Percentiles rank a stretch among this genome's conserved stretches.
These are phyloP conservation scores for Zaprionus davidi DNA, from an alignment of 1,140 invertebrate species.

Conservation along the genomic window DNA sequence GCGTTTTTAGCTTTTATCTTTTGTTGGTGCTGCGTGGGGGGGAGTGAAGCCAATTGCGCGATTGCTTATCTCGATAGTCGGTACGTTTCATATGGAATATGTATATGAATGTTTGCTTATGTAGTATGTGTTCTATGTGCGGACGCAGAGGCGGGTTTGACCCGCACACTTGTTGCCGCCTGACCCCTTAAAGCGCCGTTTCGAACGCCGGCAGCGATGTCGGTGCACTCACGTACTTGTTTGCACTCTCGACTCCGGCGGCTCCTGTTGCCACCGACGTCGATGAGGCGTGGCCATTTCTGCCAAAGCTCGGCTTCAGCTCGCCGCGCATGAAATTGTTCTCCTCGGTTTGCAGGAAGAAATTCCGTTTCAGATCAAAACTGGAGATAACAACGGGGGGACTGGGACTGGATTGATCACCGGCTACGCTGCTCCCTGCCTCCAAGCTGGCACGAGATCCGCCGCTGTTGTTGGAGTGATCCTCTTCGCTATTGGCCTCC, in stretches of 20 bases:
- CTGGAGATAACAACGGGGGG: slow-evolving; percentile 43
- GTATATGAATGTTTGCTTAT: slow-evolving; percentile 40
- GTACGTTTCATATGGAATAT: slow-evolving; percentile 73
- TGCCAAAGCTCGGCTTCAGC: slow-evolving; percentile 69
- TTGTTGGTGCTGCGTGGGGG: slow-evolving; percentile 12
- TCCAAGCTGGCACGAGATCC: slow-evolving; percentile 59
- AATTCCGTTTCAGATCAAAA: slow-evolving; percentile 80
- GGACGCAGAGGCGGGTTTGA: slow-evolving; percentile 52
- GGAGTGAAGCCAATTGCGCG: slow-evolving; percentile 39
- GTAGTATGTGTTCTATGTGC: background rate
- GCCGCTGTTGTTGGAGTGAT: slow-evolving; percentile 81
- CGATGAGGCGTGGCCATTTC: slow-evolving; percentile 24
- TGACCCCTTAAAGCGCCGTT: slow-evolving; percentile 66
- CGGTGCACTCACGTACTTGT: slow-evolving; percentile 56
- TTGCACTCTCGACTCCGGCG: slow-evolving; percentile 36
- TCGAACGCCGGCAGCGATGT: slow-evolving; percentile 72
- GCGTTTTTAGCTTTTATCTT: slow-evolving; percentile 50
- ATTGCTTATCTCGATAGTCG: slow-evolving; percentile 61
- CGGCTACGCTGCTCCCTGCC: slow-evolving; percentile 16
- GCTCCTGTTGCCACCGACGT: background rate
- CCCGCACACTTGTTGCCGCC: slow-evolving; percentile 41
- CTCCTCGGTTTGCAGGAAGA: slow-evolving; percentile 83
- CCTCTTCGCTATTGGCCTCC: slow-evolving; percentile 91
- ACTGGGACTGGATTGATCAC: slow-evolving; percentile 19
- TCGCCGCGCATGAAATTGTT: slow-evolving; percentile 84